These are phyloP conservation scores for Patella vulgata DNA, from an alignment of 1,140 invertebrate species.

Conservation along the genomic window DNA sequence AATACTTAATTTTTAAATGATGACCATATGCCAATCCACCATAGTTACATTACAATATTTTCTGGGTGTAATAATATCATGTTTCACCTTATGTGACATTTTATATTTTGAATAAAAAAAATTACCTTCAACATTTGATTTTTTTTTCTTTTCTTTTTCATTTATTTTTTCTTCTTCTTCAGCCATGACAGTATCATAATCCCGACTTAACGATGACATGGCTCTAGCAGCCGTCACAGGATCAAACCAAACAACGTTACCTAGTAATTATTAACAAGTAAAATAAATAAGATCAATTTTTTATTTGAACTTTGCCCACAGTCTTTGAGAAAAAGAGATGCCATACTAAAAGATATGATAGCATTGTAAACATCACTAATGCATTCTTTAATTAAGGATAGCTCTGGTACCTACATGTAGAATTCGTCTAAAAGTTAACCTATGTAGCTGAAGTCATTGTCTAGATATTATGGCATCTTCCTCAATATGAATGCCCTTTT, in stretches of 20 bases:
- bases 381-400: too few relatives aligned
- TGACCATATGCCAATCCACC: too few relatives aligned
- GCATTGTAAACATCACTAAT: too few relatives aligned
- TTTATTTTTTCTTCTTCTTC: constrained; percentile 24
- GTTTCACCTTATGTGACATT: too few relatives aligned
- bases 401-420: too few relatives aligned
- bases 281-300: background rate
- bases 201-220: constrained; percentile 70
- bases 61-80: background rate
- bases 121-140: constrained; percentile 16
- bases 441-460: too few relatives aligned
- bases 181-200: constrained; percentile 36
- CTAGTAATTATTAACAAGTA: constrained; percentile 62
- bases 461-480: too few relatives aligned
- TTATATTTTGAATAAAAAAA: constrained; percentile 8
- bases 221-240: constrained; percentile 77
- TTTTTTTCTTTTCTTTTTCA: constrained; percentile 18
- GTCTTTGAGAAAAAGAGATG: too few relatives aligned
- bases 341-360: too few relatives aligned
- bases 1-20: too few relatives aligned
- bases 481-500: too few relatives aligned
- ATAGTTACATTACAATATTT: background rate
- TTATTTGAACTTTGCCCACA: constrained; percentile 1
- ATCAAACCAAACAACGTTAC: constrained; percentile 82
- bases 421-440: too few relatives aligned